Evolutionary conservation across 1,140 invertebrate genomes (phyloP).

Genomic region (Varroa destructor): DNA sequence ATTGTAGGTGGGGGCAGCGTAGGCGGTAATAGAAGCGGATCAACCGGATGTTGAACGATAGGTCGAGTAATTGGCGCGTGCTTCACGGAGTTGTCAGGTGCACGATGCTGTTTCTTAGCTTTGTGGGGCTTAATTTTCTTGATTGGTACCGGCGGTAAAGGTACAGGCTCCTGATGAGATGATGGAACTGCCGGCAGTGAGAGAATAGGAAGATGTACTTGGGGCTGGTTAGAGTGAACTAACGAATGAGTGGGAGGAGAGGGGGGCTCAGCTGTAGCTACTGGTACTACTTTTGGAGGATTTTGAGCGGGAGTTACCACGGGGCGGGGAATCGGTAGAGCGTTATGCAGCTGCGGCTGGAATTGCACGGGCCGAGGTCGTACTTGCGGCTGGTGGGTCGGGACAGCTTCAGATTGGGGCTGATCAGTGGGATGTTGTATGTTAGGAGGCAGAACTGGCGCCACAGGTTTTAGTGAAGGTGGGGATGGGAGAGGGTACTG

Average conservation of each 20-base stretch:
- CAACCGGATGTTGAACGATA: too few species aligned
- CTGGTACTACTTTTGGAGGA: background rate
- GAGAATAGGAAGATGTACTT: too few species aligned
- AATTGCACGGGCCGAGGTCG: constrained; percentile 10
- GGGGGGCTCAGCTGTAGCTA: background rate
- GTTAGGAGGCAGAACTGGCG: too few species aligned
- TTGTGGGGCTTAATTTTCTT: background rate
- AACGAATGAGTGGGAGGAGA: too few species aligned
- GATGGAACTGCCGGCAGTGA: too few species aligned
- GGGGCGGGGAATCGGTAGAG: background rate
- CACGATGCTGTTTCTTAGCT: constrained; percentile 14
- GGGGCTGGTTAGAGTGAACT: too few species aligned
- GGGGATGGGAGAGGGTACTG: background rate
- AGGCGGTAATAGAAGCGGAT: too few species aligned
- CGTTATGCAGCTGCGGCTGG: background rate
- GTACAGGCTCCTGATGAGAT: background rate
- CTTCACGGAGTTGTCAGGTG: background rate
- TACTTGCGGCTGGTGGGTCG: background rate
- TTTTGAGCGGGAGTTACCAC: background rate
- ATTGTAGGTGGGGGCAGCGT: constrained; percentile 11
- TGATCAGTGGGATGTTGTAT: too few species aligned
- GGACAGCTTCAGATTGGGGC: background rate
- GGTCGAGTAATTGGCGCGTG: too few species aligned
- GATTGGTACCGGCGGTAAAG: background rate
- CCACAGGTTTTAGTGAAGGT: background rate